Conservation (phyloP, 2,797 vertebrate species). For the Pipistrellus kuhlii region DNA sequence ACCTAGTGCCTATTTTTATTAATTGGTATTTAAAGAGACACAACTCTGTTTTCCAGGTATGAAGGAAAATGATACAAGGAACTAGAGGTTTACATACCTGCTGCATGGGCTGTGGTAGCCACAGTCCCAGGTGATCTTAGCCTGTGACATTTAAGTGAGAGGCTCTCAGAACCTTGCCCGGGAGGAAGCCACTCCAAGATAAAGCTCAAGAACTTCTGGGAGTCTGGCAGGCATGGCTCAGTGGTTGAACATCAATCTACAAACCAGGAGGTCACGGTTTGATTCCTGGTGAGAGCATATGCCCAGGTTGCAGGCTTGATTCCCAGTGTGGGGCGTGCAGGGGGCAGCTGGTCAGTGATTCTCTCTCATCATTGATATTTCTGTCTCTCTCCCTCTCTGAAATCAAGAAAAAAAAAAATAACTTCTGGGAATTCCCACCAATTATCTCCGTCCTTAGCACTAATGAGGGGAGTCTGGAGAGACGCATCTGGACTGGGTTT, state of each 20-base stretch:
- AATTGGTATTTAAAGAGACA: neutral
- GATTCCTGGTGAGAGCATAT: no score
- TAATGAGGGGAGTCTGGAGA: neutral
- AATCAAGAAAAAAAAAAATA: neutral
- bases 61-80: neutral
- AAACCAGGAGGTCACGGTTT: no score
- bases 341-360: no score
- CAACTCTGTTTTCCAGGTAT: neutral
- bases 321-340: no score
- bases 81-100: neutral
- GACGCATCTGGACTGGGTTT: neutral
- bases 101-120: neutral
- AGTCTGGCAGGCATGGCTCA: neutral
- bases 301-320: no score
- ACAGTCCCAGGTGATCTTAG: neutral
- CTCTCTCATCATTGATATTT: no score
- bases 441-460: neutral
- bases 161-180: neutral
- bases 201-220: conserved; percentile 21
- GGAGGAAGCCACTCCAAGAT: neutral
- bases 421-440: conserved; percentile 2
- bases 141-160: neutral
- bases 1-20: neutral
- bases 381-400: no score
- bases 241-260: no score